Conservation (phyloP, 2,797 vertebrate genomes). For the Oreonectes daqikongensis region DNA sequence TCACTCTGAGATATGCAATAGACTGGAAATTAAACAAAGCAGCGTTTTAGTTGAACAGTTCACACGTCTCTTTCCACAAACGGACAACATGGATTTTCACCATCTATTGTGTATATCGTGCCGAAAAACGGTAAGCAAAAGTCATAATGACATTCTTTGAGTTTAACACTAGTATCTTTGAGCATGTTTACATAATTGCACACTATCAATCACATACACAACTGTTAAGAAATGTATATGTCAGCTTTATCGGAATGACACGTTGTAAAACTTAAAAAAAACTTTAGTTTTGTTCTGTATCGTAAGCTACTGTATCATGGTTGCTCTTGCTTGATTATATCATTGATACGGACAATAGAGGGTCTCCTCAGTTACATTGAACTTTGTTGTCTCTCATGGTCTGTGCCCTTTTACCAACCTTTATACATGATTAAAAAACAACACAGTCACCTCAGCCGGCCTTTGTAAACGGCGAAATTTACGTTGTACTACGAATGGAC, state of each 20-base stretch:
- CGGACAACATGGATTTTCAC: slow-evolving; percentile 32
- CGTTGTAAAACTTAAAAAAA: not conserved
- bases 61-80: slow-evolving; percentile 27
- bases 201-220: not conserved
- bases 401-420: not conserved
- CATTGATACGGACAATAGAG: slow-evolving; percentile 21
- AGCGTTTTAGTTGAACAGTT: not conserved
- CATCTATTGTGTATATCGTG: slow-evolving; percentile 58
- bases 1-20: slow-evolving; percentile 62
- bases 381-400: not conserved
- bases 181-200: not conserved
- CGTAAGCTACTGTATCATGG: not conserved
- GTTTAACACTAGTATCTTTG: not conserved
- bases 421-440: not conserved
- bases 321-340: slow-evolving; percentile 4
- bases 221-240: not conserved
- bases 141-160: not conserved
- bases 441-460: not conserved
- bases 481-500: not conserved
- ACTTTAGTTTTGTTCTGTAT: not conserved
- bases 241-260: not conserved
- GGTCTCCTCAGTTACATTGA: slow-evolving; percentile 10
- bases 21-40: slow-evolving; percentile 59
- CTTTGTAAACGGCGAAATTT: not conserved
- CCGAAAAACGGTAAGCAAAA: slow-evolving; percentile 71